These are phyloP conservation scores for Drosophila infuscata DNA, from an alignment of 2,888 invertebrate genomes.

Conservation along the genomic window DNA sequence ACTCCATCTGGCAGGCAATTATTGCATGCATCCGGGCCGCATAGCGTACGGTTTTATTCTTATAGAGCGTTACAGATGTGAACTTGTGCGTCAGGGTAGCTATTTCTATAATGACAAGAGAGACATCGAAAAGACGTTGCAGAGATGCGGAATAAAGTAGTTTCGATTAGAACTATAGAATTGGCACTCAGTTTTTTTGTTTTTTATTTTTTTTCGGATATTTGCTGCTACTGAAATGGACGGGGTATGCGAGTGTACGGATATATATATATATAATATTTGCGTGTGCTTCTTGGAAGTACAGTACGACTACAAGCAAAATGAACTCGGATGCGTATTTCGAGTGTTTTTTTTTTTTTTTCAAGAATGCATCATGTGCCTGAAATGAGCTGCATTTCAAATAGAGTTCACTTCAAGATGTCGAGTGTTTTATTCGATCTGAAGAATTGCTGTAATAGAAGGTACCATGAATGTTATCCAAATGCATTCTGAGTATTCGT, in stretches of 20 bases:
- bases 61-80: slow-evolving; percentile 91
- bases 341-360: slow-evolving; percentile 2
- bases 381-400: slow-evolving; percentile 4
- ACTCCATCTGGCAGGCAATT: slow-evolving; percentile 95
- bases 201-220: slow-evolving; percentile 40
- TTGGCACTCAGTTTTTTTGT: slow-evolving; percentile 55
- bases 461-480: neutral
- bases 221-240: slow-evolving; percentile 38
- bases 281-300: slow-evolving; percentile 14
- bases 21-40: slow-evolving; percentile 94
- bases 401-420: neutral
- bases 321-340: slow-evolving; percentile 21
- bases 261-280: neutral
- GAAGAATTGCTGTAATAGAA: neutral
- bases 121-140: slow-evolving; percentile 81
- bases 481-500: neutral
- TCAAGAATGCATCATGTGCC: slow-evolving; percentile 2
- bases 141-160: slow-evolving; percentile 76
- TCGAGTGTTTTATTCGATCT: neutral
- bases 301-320: slow-evolving; percentile 32
- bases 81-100: slow-evolving; percentile 92
- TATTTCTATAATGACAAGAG: slow-evolving; percentile 88
- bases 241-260: slow-evolving; percentile 39
- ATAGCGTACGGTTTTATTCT: slow-evolving; percentile 92
- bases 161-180: slow-evolving; percentile 78